Evolutionary conservation across 2,113 vertebrate genomes (phyloP), one percentile per base, ranked within the genome.

Genomic region (Peromyscus californicus): DNA sequence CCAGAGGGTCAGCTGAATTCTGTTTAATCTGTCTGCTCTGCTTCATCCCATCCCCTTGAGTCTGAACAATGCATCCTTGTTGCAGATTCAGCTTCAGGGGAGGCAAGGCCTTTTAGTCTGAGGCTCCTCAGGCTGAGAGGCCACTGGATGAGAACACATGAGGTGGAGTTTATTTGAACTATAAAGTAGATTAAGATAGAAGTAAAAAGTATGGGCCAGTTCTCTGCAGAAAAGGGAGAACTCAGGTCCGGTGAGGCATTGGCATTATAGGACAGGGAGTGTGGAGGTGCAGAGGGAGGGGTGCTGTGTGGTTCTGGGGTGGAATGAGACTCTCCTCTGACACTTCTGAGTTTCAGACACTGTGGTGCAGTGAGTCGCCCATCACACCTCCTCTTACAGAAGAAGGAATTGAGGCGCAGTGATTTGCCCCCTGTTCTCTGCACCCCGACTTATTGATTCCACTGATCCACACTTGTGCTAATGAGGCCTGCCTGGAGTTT

Each of bases 261-360:
- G 5, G 7, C 15, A 22, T 31, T 45, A 29, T 0, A 1, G 39
- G 72, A 70, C 16, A 39, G n/a, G 26, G 57, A 9, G 19, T 51
- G 19, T 61, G n/a, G n/a, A 22, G 82, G 54, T 2, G 72, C 33
- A 26, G 69, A n/a, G 36, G 69, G 31, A 26, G 24, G 29, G 26
- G 2, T 3, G 2, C 26, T 39, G 3, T 31, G 10, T 21, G 39
- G 22, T 45, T 51, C 8, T 8, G 11, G 7, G 39, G 15, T 11
- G 45, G 59, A 84, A 51, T 33, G 63, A 94, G 92, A 45, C 69
- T 9, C 29, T 33, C 13, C 31, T 87, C 72, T 84, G 48, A 17
- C 57, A 84, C 21, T 39, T 42, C 78, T 80, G 31, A 21, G 31
- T 33, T 80, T 33, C 29, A 79, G 75, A 76, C 70, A 22, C 19